Evolutionary conservation across 2,113 vertebrate species (phyloP).

Genomic region (Tyrannus savana): DNA sequence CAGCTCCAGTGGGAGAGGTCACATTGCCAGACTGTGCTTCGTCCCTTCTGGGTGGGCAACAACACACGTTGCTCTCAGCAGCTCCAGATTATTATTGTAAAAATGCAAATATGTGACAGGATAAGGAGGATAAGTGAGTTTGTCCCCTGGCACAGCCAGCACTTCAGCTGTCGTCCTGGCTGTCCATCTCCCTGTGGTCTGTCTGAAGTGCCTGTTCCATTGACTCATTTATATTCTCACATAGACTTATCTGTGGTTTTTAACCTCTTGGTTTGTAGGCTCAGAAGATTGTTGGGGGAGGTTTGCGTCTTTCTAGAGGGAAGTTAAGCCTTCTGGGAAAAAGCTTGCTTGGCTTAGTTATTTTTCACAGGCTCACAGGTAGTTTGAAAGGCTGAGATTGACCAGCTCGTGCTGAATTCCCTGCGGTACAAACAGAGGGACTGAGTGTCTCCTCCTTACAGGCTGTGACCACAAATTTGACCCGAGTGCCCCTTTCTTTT

Average conservation of each 20-base stretch:
- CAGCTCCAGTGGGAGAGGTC: not conserved
- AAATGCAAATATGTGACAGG: constrained; percentile 2
- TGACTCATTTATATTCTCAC: not conserved
- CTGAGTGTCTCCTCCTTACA: not conserved
- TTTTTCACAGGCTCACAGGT: not conserved
- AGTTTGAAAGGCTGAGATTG: not conserved
- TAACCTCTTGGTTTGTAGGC: not conserved
- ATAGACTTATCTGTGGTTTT: not conserved
- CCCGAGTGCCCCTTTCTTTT: not conserved
- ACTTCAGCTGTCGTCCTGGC: constrained; percentile 8
- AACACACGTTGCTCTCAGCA: not conserved
- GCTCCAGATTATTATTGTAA: not conserved
- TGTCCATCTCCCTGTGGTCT: not conserved
- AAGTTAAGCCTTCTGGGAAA: not conserved
- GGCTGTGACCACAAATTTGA: not conserved
- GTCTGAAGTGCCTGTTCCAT: not conserved
- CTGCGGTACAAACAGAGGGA: not conserved
- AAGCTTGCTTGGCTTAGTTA: not conserved
- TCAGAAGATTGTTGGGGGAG: not conserved
- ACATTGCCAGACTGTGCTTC: not conserved
- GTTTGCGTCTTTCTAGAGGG: not conserved
- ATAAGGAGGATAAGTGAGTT: not conserved
- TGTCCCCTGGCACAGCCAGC: constrained; percentile 17
- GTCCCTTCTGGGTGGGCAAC: constrained; percentile 52
- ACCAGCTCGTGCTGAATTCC: not conserved